Conservation (phyloP, 2,797 vertebrate genomes). For the Sphaeramia orbicularis region DNA sequence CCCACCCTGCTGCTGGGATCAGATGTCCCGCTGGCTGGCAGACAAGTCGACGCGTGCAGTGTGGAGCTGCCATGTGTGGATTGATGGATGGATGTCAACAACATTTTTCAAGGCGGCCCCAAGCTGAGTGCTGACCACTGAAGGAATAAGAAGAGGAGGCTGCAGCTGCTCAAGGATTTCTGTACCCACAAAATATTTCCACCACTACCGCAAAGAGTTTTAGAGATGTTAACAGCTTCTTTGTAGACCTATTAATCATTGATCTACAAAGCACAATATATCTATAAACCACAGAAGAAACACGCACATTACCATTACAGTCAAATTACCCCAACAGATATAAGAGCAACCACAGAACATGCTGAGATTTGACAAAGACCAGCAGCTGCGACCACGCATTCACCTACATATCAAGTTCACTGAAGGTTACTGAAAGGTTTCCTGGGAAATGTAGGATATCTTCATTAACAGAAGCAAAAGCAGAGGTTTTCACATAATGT, state of each 20-base stretch:
- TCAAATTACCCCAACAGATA: background rate
- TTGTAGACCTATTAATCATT: conserved; percentile 1
- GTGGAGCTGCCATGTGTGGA: background rate
- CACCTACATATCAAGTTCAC: background rate
- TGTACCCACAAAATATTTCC: conserved; percentile 1
- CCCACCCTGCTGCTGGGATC: conserved; percentile 46
- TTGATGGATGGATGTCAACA: conserved; percentile 8
- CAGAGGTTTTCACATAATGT: background rate
- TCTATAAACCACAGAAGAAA: background rate
- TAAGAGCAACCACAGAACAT: conserved; percentile 16
- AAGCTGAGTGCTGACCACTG: background rate
- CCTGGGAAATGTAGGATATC: background rate
- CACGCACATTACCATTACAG: background rate
- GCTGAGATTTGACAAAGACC: conserved; percentile 6
- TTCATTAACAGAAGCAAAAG: too few relatives aligned
- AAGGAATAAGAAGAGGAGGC: background rate
- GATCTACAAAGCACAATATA: background rate
- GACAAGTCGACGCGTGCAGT: conserved; percentile 18
- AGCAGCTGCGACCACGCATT: conserved; percentile 28
- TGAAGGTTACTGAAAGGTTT: background rate
- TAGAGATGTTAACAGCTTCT: background rate
- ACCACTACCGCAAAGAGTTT: background rate
- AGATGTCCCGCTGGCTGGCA: conserved; percentile 49
- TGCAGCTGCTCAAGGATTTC: background rate
- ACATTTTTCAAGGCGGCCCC: conserved; percentile 5